Base-by-base conservation (phyloP, 2,113 vertebrate genomes). In the Polyodon spathula region DNA sequence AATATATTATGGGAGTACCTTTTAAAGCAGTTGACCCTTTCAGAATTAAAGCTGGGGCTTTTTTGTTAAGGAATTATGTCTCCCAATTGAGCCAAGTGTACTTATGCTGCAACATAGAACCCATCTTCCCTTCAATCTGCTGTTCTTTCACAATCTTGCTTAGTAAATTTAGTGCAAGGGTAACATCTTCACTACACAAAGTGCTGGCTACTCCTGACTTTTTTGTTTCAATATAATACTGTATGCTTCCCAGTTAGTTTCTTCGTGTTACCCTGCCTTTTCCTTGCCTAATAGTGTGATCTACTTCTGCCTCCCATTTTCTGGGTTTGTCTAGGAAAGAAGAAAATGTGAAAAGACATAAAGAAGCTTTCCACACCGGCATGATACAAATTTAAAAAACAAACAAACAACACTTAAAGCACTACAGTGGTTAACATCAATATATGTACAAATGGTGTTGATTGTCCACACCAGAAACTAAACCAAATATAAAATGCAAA, bases 141-240 rank as follows among this genome's bases (percentile, higher is more conserved):
- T 27, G 27, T 27, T 2, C 27, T 27, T 27, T 27, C 27, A 27
- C 27, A 27, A 27, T 27, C 27, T 27, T 3, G 3, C 27, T 27
- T 27, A 27, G 1, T 27, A 27, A 27, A 3, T 27, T 27, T 27
- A 27, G 27, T 27, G 27, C 27, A 27, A 27, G 27, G 27, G 27
- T 27, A 27, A 27, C 27, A 27, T 27, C 27, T 27, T 27, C 27
- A 27, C 27, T 27, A 27, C 27, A 27, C 27, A 27, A 27, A 27
- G 27, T 27, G 27, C 27, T 27, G 27, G 27, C 27, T 27, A 27
- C 27, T 27, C 27, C 27, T 27, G 27, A 27, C 27, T 27, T 62
- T 69, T 70, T 54, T 3, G 46, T 54, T 58, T 72, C 62, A 54
- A 65, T 71, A 56, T 68, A 8, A 8, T 7, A 3, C 2, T 60